Conservation (phyloP, 2,797 vertebrate species). For the Carapus acus region DNA sequence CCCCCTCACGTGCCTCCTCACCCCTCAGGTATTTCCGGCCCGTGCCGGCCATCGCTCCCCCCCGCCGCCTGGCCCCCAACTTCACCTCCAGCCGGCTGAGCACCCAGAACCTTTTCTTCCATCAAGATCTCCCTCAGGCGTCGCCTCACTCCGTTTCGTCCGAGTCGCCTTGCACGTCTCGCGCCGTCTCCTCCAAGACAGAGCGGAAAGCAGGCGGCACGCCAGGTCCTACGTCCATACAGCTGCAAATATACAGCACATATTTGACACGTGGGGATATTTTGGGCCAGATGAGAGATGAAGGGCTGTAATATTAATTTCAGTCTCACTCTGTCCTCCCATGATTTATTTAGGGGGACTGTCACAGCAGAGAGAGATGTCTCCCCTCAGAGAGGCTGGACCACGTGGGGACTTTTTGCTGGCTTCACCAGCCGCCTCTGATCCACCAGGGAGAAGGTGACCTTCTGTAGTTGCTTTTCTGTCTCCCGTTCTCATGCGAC, state of each 20-base stretch:
- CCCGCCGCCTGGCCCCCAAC: conserved; percentile 29
- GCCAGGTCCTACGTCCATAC: conserved; percentile 48
- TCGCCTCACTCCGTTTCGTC: conserved; percentile 27
- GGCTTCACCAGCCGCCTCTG: conserved; percentile 31
- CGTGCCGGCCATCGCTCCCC: conserved; percentile 41
- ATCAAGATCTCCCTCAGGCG: conserved; percentile 27
- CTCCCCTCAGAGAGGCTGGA: conserved; percentile 18
- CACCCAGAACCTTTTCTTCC: conserved; percentile 12
- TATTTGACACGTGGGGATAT: background rate
- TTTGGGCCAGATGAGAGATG: background rate
- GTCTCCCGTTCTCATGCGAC: background rate
- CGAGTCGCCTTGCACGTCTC: conserved; percentile 22
- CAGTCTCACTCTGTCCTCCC: background rate
- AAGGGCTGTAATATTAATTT: background rate
- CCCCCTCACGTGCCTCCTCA: too few species aligned
- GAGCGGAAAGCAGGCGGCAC: conserved; percentile 11
- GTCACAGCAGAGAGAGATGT: conserved; percentile 14
- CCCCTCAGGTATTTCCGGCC: conserved; percentile 26
- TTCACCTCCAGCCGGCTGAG: conserved; percentile 17
- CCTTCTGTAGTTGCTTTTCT: background rate
- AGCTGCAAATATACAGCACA: background rate
- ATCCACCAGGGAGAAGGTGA: conserved; percentile 43
- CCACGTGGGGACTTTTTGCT: conserved; percentile 26
- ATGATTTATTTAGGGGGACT: conserved; percentile 25
- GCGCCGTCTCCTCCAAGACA: conserved; percentile 2